Evolutionary conservation across 1,140 invertebrate species (phyloP), one percentile per base, ranked within the genome.

Genomic region (Holotrichia oblita): DNA sequence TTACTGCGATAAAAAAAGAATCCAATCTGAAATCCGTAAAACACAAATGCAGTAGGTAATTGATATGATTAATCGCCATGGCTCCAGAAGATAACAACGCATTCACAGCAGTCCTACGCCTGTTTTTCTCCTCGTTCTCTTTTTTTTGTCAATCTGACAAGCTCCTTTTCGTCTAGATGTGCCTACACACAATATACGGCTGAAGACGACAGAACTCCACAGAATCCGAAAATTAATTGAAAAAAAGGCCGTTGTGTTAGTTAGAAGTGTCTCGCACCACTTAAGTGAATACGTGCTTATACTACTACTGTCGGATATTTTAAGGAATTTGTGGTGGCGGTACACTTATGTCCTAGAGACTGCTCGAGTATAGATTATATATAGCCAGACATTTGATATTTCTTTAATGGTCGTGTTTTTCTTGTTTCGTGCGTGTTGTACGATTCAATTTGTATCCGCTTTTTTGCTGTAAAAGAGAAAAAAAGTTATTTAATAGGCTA

Each of bases 201-300:
- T 17, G 48, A 17, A 55, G 48, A 17, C 48, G 48, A 55, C 48
- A 17, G 6, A 55, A 7, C 48, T 55, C 48, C 48, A 55, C 48
- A 17, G 48, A 55, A 55, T 55, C 48, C 48, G 48, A 55, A 55
- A 55, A 55, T 55, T 55, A 55, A 55, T 55, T 55, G 48, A 55
- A 55, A 55, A 55, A 55, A 55, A 17, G 48, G 48, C 48, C 17
- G 48, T 55, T 55, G 48, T 55, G 48, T 55, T 55, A 55, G 48
- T 55, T 55, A 55, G 48, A 55, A 55, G 48, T 55, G 48, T 55
- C 48, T 55, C 48, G 48, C 17, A 55, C 48, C 48, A 55, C 48
- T 55, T 55, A 55, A 55, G 48, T 55, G 48, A 55, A 55, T 55
- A 55, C 48, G 48, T 55, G 48, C 48, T 55, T 55, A 55, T 55